Evolutionary conservation across 1,140 invertebrate genomes (phyloP), one percentile per base, ranked within the genome.

Genomic region (Neotoxoptera formosana): DNA sequence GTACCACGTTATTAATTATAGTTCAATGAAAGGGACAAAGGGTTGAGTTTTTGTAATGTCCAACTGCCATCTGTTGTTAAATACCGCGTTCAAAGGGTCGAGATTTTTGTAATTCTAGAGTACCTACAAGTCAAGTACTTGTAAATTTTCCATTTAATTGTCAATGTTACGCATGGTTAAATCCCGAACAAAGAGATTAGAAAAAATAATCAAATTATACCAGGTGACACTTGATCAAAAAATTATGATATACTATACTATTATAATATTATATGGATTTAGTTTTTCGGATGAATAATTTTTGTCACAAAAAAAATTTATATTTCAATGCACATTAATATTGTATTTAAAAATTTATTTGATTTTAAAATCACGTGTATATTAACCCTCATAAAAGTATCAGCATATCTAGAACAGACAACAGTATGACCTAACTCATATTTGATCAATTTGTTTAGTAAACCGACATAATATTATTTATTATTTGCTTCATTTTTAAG

Each of bases 11-110:
- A 90, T 90, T 90, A 60, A 90, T 90, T 17, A 90, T 34, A 56
- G 20, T 36, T 90, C 53, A 30, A 34, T 89, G n/a, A 34, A 41
- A 23, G 4, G 60, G 30, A 76, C 60, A 53, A 90, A 90, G 53
- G 34, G 51, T 90, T 60, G 11, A 60, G 7, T 90, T 23, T 60
- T 60, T 17, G 14, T 45, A 56, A 60, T 60, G 11, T 90, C 23
- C 88, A 60, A 90, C 51, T 25, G 36, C 87, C 47, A 90, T 90
- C 88, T 90, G 88, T 90, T 90, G 88, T 90, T 25, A 30, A 41
- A 56, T 34, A 76, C 14, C 36, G 4, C 17, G 41, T 90, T 60
- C 34, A 90, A 90, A 60, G 53, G 88, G 53, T 41, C 53, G 30
- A 25, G 6, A 45, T 47, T 45, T 86, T 87, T 47, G 84, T 90